Base-by-base conservation (phyloP, 2,797 vertebrate genomes). In the Malurus splendens region DNA sequence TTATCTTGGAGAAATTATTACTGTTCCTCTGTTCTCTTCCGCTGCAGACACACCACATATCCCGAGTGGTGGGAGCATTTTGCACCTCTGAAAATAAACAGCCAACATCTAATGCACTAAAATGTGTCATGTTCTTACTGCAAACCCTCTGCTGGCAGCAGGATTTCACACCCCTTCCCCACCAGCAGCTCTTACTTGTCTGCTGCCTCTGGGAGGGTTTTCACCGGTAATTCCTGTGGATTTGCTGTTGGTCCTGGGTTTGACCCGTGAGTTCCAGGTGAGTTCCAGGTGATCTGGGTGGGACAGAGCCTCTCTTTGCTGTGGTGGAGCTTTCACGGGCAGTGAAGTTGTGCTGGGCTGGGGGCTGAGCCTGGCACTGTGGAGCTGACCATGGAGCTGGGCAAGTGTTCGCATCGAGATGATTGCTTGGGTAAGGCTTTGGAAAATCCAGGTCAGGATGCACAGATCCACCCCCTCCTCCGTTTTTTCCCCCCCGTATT, bases 401-500 rank as follows among this genome's bases (percentile, higher is more conserved):
- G 8, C 18, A 9, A 23, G 25, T 2, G 8, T 20, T 73, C 56
- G 20, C n/a, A 12, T 12, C 47, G 45, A 9, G 22, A 51, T 1
- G 1, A 25, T 3, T 2, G 0, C 27, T 61, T 12, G 32, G 59
- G 42, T 36, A 30, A 5, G 23, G 68, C 52, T 56, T 51, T 36
- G 68, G 23, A 20, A 77, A 76, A 77, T 48, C 50, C 86, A 16
- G 44, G 12, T 36, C 16, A 51, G 60, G 41, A 38, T 38, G 32
- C 32, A 14, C 19, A 8, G 44, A 19, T 44, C 32, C 24, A 16
- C 18, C 28, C 8, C 12, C 5, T 4, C 13, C 19, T 44, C 1
- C 2, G 0, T 0, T 5, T 20, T 50, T 67, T 39, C 23, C 10
- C 2, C 14, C 2, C 14, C 19, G 2, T 39, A 9, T 30, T 57